Base-by-base conservation (phyloP, 2,888 invertebrate species). In the Eueremaeus valkanovi region DNA sequence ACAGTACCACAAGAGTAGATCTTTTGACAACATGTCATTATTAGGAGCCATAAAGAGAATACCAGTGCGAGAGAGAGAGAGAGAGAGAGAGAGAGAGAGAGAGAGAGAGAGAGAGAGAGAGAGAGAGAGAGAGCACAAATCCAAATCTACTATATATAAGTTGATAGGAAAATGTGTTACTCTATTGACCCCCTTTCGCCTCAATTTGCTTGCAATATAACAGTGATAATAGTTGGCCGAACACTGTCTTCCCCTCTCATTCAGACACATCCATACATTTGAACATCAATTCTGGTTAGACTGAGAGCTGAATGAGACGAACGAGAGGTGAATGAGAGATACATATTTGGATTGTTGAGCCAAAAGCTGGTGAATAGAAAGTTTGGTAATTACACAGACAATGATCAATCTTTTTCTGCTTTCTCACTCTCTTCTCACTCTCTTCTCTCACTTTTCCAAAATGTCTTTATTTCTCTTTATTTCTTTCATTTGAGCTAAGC, bases 121-220 rank as follows among this genome's bases (percentile, higher is more conserved):
- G 8, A 58, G 24, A 58, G 58, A 24, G 24, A 24, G 16, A 58
- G 58, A 21, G 58, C 58, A 29, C 58, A 58, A 29, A 61, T 21
- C 51, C 36, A 6, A 66, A 66, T 66, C 66, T n/a, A n/a, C n/a
- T n/a, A 66, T 66, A n/a, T 27, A 36, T 13, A 36, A n/a, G 66
- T 36, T 36, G 66, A 66, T 66, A 66, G 36, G 11, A 66, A 66
- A 66, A 66, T 66, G 36, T 66, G 66, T 66, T 66, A 66, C 66
- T 66, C 66, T 66, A 66, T 66, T 66, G 66, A 66, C 66, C 66
- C 66, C 40, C 66, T 66, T 66, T 66, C 36, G 66, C 66, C 40
- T 66, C 36, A 66, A 66, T 66, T 36, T 31, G 18, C 8, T 21
- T 27, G n/a, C 61, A 61, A 18, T 31, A 61, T 61, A 31, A 21